Evolutionary conservation across 2,113 vertebrate genomes (phyloP).

Genomic region (Cephalopterus ornatus): DNA sequence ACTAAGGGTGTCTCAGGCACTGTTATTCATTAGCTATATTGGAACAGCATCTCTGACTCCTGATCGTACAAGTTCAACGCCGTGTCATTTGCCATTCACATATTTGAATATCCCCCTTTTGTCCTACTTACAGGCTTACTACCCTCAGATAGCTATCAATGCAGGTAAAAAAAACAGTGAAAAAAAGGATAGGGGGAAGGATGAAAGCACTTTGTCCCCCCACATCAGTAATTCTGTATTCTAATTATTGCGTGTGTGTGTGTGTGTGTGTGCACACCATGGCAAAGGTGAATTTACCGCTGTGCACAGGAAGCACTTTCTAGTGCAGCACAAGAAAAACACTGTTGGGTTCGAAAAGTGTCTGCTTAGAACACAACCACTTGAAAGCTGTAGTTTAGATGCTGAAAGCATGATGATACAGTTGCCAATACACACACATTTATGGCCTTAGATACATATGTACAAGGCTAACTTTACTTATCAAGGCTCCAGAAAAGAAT

Average conservation of each 20-base stretch:
- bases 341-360: background rate
- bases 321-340: background rate
- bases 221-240: background rate
- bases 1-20: background rate
- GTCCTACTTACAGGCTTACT: background rate
- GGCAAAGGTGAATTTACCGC: background rate
- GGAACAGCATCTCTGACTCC: background rate
- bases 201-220: background rate
- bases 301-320: fast-evolving
- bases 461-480: background rate
- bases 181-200: background rate
- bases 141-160: background rate
- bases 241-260: background rate
- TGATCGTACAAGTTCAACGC: background rate
- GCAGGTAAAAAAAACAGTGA: background rate
- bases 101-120: background rate
- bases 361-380: background rate
- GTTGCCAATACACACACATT: background rate
- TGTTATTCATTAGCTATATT: background rate
- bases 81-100: background rate
- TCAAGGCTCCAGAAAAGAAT: background rate
- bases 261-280: no score
- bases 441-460: background rate
- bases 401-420: background rate
- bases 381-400: background rate